Percentiles rank a stretch among this genome's conserved stretches.
Evolutionary conservation across 2,113 vertebrate genomes (phyloP).

Genomic region (Ciconia boyciana): DNA sequence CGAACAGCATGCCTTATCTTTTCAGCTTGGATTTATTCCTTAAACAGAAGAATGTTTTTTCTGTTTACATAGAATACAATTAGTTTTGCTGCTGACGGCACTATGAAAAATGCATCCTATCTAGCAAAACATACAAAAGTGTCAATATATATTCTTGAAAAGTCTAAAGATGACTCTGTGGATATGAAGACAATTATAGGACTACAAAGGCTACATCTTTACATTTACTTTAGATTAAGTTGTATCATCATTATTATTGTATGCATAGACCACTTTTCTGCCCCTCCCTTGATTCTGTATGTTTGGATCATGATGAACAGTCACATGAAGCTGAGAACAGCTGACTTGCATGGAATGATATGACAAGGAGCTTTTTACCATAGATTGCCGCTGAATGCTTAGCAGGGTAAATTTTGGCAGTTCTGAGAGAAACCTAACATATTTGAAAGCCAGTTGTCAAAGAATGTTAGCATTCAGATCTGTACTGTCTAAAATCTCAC

Average conservation of each 20-base stretch:
- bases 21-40: slow-evolving; percentile 11
- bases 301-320: neutral
- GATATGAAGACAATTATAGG: neutral
- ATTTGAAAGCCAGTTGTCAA: neutral
- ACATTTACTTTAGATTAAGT: neutral
- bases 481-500: neutral
- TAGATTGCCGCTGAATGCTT: neutral
- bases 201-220: neutral
- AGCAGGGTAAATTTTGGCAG: neutral
- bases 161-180: neutral
- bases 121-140: neutral
- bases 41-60: slow-evolving; percentile 25
- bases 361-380: neutral
- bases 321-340: neutral
- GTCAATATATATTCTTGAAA: neutral
- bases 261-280: neutral
- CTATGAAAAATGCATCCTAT: neutral
- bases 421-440: neutral
- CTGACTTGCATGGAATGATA: neutral
- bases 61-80: slow-evolving; percentile 31
- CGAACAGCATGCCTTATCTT: neutral
- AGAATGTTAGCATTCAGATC: neutral
- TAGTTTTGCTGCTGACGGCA: neutral
- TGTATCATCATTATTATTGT: neutral
- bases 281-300: neutral